Evolutionary conservation across 2,888 invertebrate genomes (phyloP).

Genomic region (Leptopilina myrica): DNA sequence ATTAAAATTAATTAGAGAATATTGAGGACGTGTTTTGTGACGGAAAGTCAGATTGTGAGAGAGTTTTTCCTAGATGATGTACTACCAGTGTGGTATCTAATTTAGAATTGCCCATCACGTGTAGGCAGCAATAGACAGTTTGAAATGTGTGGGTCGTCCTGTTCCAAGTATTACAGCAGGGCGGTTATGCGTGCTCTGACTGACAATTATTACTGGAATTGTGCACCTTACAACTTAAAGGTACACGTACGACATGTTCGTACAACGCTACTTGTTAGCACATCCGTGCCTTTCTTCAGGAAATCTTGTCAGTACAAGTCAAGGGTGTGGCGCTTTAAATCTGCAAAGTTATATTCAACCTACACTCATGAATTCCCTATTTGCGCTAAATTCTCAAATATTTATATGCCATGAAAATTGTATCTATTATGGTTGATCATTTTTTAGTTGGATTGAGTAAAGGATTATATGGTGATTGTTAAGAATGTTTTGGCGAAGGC

Average conservation of each 20-base stretch:
- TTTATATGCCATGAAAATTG: no score
- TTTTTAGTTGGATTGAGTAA: no score
- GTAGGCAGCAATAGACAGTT: constrained; percentile 51
- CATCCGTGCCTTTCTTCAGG: constrained; percentile 28
- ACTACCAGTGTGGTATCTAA: constrained; percentile 1
- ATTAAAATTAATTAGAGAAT: no score
- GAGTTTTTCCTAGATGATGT: not conserved
- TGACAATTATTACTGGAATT: constrained; percentile 49
- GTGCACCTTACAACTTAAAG: constrained; percentile 24
- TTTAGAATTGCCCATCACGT: constrained; percentile 30
- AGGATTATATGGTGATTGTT: no score
- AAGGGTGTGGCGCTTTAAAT: constrained; percentile 29
- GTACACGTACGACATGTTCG: constrained; percentile 6
- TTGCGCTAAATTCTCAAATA: no score
- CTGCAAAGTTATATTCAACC: not conserved
- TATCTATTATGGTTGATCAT: no score
- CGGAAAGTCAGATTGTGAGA: no score
- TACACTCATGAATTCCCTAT: no score
- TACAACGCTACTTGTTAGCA: constrained; percentile 38
- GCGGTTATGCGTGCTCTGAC: constrained; percentile 64
- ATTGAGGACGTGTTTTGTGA: no score
- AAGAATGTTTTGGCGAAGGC: no score
- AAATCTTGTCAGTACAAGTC: constrained; percentile 2
- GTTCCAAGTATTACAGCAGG: constrained; percentile 70
- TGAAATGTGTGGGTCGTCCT: constrained; percentile 60